Percentiles rank a stretch among this genome's conserved stretches.
phyloP scores from a whole-genome alignment of 1,140 invertebrate genomes.

The Laupala kohalensis region DNA sequence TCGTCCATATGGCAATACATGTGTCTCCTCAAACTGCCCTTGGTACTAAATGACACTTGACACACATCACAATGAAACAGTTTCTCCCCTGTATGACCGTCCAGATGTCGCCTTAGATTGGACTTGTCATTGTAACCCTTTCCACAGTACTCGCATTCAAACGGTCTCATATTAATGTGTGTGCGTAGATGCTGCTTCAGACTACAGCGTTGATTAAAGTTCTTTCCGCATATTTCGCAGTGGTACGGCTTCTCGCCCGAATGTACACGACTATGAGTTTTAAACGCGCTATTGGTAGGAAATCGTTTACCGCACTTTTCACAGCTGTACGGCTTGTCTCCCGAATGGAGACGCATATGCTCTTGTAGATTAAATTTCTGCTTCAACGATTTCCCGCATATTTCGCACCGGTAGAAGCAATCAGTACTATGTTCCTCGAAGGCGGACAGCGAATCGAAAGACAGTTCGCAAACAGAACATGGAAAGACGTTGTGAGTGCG shows the following conservation, averaged over 20 bases:
- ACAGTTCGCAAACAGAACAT: no score
- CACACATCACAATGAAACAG: background rate
- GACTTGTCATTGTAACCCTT: background rate
- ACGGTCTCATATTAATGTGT: background rate
- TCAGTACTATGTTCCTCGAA: no score
- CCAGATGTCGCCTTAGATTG: background rate
- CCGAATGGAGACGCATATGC: no score
- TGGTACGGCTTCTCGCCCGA: conserved; percentile 13
- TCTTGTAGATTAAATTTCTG: no score
- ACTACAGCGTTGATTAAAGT: background rate
- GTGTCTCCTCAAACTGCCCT: background rate
- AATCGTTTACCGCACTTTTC: conserved; percentile 16
- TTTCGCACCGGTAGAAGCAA: no score
- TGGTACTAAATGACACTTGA: background rate
- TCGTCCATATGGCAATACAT: no score
- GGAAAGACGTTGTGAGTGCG: no score
- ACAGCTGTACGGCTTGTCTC: no score
- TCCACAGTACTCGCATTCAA: background rate
- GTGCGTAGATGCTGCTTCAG: background rate
- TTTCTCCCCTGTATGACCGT: background rate
- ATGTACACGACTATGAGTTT: conserved; percentile 17
- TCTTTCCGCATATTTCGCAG: background rate
- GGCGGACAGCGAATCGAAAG: no score
- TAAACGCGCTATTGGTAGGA: conserved; percentile 17
- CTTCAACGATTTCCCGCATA: no score